Base-by-base conservation (phyloP, 2,113 vertebrate species). In the Larimichthys crocea region DNA sequence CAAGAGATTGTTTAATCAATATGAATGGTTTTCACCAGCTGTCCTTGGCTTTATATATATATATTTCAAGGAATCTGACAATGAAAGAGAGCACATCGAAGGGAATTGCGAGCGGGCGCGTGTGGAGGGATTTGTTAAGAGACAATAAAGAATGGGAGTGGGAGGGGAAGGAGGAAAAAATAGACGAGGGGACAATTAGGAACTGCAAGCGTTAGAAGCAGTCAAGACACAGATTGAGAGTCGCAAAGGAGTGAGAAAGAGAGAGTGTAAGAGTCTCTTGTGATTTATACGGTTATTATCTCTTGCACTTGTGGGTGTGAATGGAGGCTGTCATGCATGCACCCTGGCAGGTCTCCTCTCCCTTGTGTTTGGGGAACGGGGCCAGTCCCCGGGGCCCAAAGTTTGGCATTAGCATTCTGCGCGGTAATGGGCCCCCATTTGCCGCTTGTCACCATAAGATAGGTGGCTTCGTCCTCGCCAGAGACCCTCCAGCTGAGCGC, bases 201-300 rank as follows among this genome's bases (percentile, higher is more conserved):
- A 89, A 75, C 82, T 74, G 83, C 56, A 22, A 92, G 88, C 44
- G 85, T 88, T 85, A 75, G 85, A 88, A 66, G 86, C 60, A 77
- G 90, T 88, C 79, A 64, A 86, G 79, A 82, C 83, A 73, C 82
- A 73, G 87, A 89, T 76, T 76, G 76, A 85, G 86, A 86, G 85
- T 12, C 17, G 70, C 73, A 31, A 83, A 59, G 65, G 65, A 85
- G 85, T 70, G 79, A 67, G 67, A 68, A 84, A 70, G 82, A 72
- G 68, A 67, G 76, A 76, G 59, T 59, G 59, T 31, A 75, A 81
- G 77, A 88, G 83, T 82, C 74, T 88, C 85, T 77, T 60, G 82
- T 93, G 93, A 94, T 94, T 94, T 92, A 94, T 93, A 89, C 72
- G 66, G 86, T 92, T 94, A 94, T 94, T 94, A 92, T 92, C 89